These are phyloP conservation scores for Brachystomella parvula DNA, from an alignment of 1,140 invertebrate species.

Conservation along the genomic window DNA sequence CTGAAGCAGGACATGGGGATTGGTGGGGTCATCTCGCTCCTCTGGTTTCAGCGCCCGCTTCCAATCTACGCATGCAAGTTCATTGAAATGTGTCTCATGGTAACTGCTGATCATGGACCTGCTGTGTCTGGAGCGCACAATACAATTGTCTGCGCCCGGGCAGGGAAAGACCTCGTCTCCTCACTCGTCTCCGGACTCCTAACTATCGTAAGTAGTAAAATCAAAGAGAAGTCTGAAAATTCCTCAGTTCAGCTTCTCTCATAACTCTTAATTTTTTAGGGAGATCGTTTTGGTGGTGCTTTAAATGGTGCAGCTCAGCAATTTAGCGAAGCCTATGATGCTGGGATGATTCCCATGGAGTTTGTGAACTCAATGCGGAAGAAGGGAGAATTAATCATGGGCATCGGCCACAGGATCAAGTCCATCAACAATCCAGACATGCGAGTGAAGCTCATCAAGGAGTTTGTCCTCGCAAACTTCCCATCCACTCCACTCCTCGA, in stretches of 20 bases:
- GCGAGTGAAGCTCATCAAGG: constrained; percentile 90
- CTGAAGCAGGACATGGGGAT: constrained; percentile 84
- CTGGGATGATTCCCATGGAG: constrained; percentile 89
- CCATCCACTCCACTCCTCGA: constrained; percentile 82
- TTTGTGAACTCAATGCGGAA: constrained; percentile 98
- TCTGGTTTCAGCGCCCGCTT: constrained; percentile 97
- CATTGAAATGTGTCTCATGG: constrained; percentile 98
- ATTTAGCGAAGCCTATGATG: constrained; percentile 92
- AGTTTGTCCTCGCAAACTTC: constrained; percentile 90
- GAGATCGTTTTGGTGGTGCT: constrained; percentile 97
- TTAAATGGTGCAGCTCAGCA: constrained; percentile 91
- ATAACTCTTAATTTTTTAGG: constrained; percentile 49
- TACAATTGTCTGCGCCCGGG: constrained; percentile 96
- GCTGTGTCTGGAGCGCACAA: constrained; percentile 98
- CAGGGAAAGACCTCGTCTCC: constrained; percentile 97
- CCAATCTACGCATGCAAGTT: constrained; percentile 93
- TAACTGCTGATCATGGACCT: constrained; percentile 98
- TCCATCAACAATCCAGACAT: constrained; percentile 99
- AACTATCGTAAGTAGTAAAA: constrained; percentile 72
- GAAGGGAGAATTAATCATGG: constrained; percentile 96
- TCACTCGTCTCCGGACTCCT: constrained; percentile 90
- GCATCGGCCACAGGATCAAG: constrained; percentile 96
- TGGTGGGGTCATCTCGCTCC: constrained; percentile 89
- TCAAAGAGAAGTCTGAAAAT: too few species aligned
- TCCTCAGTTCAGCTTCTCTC: background rate